Evolutionary conservation across 2,113 vertebrate genomes (phyloP), one percentile per base, ranked within the genome.

Genomic region (Sebastes fasciatus): DNA sequence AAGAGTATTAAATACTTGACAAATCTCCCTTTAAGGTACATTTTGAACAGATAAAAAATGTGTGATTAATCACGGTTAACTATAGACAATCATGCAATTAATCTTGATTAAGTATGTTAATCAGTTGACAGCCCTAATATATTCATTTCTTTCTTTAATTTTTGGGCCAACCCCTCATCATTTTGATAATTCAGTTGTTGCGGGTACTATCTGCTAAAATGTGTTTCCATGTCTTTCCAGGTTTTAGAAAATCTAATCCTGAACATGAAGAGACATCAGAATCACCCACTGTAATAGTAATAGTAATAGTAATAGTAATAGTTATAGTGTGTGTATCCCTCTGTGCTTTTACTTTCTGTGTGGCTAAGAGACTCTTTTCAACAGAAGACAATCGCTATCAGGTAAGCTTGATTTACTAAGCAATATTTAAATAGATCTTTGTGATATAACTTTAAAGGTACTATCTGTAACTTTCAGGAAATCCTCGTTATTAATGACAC

Each of bases 261-360:
- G 34, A 57, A 21, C 0, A 3, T 0, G 2, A 0, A 55, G 16
- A 40, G 6, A 2, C 17, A 2, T 0, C 9, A 17, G 0, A 1
- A 19, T 6, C 0, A 1, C 0, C 0, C 0, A 0, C 0, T 40
- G 0, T 8, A 17, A 8, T 19, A 6, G 0, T 6, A 9, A 8
- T 19, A n/a, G 0, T 42, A 5, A 26, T 23, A 11, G 0, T n/a
- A 45, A 0, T 26, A 5, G 19, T 23, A 11, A 0, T n/a, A 45
- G 0, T 17, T 67, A 4, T 1, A 4, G 0, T 34, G 11, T 64
- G 0, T 42, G 0, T 21, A 1, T 1, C 0, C 3, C 0, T 66
- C 0, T 26, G 4, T 52, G 5, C 0, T 1, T 16, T 54, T 6
- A 0, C 16, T 26, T 0, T 2, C 8, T 13, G 8, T 19, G 3